Evolutionary conservation across 2,113 vertebrate genomes (phyloP).

Genomic region (Phaetusa simplex): DNA sequence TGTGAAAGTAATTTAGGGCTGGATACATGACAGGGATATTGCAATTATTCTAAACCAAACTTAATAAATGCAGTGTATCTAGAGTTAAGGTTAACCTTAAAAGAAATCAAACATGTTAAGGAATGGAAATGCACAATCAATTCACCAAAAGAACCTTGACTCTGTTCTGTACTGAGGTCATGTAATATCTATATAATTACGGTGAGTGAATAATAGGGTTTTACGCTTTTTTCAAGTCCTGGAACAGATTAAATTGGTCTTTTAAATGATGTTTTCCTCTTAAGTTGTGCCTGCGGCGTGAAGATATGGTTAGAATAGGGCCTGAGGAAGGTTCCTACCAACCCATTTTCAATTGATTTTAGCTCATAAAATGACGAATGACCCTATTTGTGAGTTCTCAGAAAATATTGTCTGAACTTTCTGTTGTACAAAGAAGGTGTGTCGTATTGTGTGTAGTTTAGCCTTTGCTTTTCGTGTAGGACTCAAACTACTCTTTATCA

Average conservation of each 20-base stretch:
- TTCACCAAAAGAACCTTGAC: background rate
- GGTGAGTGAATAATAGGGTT: background rate
- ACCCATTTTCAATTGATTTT: background rate
- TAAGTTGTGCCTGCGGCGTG: background rate
- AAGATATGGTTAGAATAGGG: background rate
- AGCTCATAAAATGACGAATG: background rate
- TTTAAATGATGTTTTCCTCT: background rate
- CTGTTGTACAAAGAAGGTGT: background rate
- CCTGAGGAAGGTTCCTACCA: background rate
- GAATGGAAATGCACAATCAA: background rate
- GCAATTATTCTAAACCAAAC: conserved; percentile 15
- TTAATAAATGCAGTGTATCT: background rate
- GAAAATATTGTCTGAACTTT: background rate
- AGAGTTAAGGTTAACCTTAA: conserved; percentile 1
- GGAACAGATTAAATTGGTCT: background rate
- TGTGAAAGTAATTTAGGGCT: background rate
- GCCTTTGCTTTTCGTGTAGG: background rate
- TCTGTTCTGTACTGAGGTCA: background rate
- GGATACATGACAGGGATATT: background rate
- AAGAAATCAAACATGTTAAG: background rate
- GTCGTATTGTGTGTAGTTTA: background rate
- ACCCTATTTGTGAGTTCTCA: background rate
- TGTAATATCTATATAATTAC: background rate
- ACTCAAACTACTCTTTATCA: background rate
- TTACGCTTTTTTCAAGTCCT: background rate